Evolutionary conservation across 2,113 vertebrate genomes (phyloP).

Genomic region (Ramphastos sulfuratus): DNA sequence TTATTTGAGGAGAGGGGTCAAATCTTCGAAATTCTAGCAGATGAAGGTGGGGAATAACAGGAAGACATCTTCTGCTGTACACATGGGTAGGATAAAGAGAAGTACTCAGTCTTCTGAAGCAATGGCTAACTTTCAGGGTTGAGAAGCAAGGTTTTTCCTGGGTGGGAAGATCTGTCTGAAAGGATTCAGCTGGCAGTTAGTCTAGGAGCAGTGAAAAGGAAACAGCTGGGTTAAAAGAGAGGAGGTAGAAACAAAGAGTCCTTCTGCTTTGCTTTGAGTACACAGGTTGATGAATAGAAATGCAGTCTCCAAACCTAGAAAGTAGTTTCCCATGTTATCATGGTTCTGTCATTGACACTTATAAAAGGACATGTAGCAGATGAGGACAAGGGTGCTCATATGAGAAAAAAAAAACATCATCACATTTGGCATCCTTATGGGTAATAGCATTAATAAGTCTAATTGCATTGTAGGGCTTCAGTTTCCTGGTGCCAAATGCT

Average conservation of each 20-base stretch:
- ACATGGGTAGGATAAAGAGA: not conserved
- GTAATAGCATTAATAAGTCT: slow-evolving; percentile 2
- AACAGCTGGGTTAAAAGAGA: not conserved
- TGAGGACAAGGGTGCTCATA: not conserved
- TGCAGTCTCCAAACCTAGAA: not conserved
- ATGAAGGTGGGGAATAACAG: not conserved
- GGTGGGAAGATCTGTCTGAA: not conserved
- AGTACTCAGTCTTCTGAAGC: not conserved
- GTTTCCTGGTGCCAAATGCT: not conserved
- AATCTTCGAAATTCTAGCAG: not conserved
- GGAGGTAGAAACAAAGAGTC: not conserved
- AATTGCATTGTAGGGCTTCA: slow-evolving; percentile 2
- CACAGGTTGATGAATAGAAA: not conserved
- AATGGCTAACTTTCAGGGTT: not conserved
- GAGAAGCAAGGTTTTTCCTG: not conserved
- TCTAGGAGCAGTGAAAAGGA: not conserved
- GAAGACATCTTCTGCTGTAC: not conserved
- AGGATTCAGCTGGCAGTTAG: not conserved
- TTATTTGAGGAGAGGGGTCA: not conserved
- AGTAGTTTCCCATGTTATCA: not conserved
- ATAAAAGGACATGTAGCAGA: not conserved
- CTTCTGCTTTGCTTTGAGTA: not conserved
- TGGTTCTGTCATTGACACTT: not conserved
- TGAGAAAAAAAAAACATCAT: slow-evolving; percentile 11
- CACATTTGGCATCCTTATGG: not conserved